Evolutionary conservation across 1,140 invertebrate species (phyloP).

Genomic region (Platyura marginata): DNA sequence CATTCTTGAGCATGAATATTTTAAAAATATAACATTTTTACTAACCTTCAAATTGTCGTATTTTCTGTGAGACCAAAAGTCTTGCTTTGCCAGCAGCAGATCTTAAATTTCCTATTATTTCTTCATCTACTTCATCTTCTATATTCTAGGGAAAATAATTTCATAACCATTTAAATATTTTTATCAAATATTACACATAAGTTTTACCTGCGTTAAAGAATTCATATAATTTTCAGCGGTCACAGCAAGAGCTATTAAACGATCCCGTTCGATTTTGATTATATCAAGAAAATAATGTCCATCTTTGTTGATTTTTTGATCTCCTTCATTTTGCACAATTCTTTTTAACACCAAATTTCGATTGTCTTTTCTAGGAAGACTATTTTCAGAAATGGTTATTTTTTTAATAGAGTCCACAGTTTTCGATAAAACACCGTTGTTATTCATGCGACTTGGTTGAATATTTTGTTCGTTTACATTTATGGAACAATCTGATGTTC

Average conservation of each 20-base stretch:
- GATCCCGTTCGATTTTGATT: constrained; percentile 48
- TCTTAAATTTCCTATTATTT: constrained; percentile 61
- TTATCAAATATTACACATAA: too few species aligned
- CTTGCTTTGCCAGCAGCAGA: constrained; percentile 82
- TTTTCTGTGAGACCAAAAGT: constrained; percentile 76
- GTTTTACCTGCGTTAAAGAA: constrained; percentile 22
- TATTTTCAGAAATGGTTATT: neutral
- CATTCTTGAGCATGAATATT: too few species aligned
- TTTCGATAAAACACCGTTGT: neutral
- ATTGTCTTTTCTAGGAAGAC: too few species aligned
- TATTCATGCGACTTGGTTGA: neutral
- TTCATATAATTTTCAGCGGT: constrained; percentile 46
- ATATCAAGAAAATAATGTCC: constrained; percentile 59
- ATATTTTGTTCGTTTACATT: neutral
- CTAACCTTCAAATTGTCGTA: constrained; percentile 79
- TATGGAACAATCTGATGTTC: neutral
- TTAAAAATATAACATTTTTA: too few species aligned
- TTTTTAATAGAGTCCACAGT: neutral
- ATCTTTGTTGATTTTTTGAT: constrained; percentile 26
- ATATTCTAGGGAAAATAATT: too few species aligned
- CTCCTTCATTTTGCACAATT: neutral
- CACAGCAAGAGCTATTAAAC: constrained; percentile 44
- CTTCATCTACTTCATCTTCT: constrained; percentile 39
- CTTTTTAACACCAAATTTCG: neutral
- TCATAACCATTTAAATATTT: too few species aligned